A percentile compares a stretch with the other conserved stretches of the same genome.
Evolutionary conservation across 2,888 invertebrate species (phyloP).

Genomic region (Parnassius orleans): DNA sequence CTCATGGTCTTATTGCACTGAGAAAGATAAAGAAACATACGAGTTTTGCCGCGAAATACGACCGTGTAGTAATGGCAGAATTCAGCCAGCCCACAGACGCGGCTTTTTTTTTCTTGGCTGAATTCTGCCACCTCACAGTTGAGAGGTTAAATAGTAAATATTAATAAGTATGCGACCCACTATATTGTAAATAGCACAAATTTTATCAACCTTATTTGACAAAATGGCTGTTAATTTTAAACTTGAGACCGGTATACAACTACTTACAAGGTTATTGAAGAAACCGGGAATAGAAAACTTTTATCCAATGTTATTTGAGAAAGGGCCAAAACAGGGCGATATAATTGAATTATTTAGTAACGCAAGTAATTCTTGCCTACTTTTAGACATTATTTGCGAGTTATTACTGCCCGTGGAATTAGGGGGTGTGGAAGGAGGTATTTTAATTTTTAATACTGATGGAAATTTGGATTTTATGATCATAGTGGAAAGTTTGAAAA

Average conservation of each 20-base stretch:
- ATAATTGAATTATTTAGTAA: constrained; percentile 61
- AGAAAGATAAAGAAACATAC: too few species aligned
- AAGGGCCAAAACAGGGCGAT: constrained; percentile 53
- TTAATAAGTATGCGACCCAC: too few species aligned
- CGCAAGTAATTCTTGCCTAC: constrained; percentile 42
- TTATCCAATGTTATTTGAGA: constrained; percentile 69
- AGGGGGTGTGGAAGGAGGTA: constrained; percentile 51
- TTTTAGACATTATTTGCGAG: constrained; percentile 60
- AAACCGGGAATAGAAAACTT: constrained; percentile 65
- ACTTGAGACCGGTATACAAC: constrained; percentile 82
- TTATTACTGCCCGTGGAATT: constrained; percentile 46
- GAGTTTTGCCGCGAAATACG: too few species aligned
- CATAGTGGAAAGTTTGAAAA: constrained; percentile 41
- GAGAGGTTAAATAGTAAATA: too few species aligned
- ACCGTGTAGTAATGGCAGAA: too few species aligned
- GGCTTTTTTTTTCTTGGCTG: too few species aligned
- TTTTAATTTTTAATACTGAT: constrained; percentile 66
- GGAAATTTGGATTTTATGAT: constrained; percentile 58
- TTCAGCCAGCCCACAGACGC: too few species aligned
- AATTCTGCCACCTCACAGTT: too few species aligned
- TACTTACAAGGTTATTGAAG: constrained; percentile 73
- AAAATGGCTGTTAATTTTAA: constrained; percentile 45
- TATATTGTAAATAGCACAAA: too few species aligned
- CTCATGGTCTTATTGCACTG: too few species aligned
- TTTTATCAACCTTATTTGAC: neutral